Conservation (phyloP, 1,140 invertebrate genomes). For the Dysdera silvatica region DNA sequence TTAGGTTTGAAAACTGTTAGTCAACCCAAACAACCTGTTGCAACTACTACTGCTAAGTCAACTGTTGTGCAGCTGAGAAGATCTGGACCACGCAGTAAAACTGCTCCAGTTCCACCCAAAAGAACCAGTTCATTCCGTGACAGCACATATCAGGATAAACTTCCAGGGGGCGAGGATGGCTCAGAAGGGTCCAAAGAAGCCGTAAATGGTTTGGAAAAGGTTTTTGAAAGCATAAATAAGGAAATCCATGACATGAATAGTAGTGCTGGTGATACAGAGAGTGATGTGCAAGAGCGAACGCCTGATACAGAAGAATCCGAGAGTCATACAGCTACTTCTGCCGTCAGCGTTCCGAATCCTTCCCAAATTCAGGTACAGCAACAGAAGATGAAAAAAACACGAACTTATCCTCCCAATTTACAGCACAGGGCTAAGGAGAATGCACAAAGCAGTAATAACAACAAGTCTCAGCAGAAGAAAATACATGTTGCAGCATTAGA, state of each 20-base stretch:
- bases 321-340: slow-evolving; percentile 21
- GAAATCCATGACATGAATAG: slow-evolving; percentile 35
- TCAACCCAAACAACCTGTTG: slow-evolving; percentile 21
- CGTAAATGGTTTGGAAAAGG: slow-evolving; percentile 37
- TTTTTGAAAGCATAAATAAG: slow-evolving; percentile 43
- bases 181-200: slow-evolving; percentile 33
- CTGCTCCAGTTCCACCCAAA: slow-evolving; percentile 88
- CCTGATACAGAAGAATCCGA: slow-evolving; percentile 57
- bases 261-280: slow-evolving; percentile 49
- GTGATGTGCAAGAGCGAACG: slow-evolving; percentile 53
- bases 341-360: slow-evolving; percentile 23
- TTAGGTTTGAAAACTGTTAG: too few relatives aligned
- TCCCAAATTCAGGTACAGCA: slow-evolving; percentile 11
- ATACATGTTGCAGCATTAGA: slow-evolving; percentile 79
- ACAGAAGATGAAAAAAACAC: slow-evolving; percentile 49
- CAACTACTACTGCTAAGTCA: slow-evolving; percentile 41
- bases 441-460: slow-evolving; percentile 2
- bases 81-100: slow-evolving; percentile 50
- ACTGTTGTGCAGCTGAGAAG: slow-evolving; percentile 70
- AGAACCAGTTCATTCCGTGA: slow-evolving; percentile 65
- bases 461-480: slow-evolving; percentile 39
- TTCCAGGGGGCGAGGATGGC: slow-evolving; percentile 34
- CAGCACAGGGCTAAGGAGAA: slow-evolving; percentile 27
- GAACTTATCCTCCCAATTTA: slow-evolving; percentile 48
- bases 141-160: slow-evolving; percentile 34